These are phyloP conservation scores for Edolisoma coerulescens DNA, from an alignment of 2,113 vertebrate genomes.

Conservation along the genomic window DNA sequence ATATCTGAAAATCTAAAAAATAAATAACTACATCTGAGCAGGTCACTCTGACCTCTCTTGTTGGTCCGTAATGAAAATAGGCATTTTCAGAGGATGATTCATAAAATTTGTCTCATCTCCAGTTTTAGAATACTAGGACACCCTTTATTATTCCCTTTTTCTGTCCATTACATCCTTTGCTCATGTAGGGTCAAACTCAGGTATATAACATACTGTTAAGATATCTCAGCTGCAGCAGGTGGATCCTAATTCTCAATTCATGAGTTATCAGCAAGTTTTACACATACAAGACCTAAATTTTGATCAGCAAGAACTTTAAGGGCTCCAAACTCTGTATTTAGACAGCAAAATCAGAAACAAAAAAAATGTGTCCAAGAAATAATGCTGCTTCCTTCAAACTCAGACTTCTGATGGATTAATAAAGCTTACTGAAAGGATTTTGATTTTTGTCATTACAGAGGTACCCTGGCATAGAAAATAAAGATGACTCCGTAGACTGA, in stretches of 20 bases:
- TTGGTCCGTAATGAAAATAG: background rate
- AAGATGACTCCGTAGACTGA: background rate
- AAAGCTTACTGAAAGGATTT: background rate
- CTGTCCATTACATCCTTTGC: background rate
- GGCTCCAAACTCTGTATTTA: background rate
- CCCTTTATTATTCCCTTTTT: background rate
- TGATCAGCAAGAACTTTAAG: background rate
- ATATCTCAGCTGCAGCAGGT: background rate
- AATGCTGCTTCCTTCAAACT: background rate
- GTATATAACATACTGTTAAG: background rate
- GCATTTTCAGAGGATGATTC: background rate
- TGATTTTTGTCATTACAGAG: background rate
- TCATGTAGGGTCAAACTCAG: background rate
- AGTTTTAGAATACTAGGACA: background rate
- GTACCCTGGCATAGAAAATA: background rate
- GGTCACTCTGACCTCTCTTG: background rate
- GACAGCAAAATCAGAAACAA: background rate
- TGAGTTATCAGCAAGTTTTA: background rate
- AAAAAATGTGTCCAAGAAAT: background rate
- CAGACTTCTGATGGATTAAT: background rate
- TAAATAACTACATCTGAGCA: background rate
- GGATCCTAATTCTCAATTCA: background rate
- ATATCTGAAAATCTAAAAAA: background rate
- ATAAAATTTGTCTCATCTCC: background rate
- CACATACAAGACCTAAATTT: background rate